These are phyloP conservation scores for Pachyrhynchus sulphureomaculatus DNA, from an alignment of 1,140 invertebrate genomes.

Conservation along the genomic window DNA sequence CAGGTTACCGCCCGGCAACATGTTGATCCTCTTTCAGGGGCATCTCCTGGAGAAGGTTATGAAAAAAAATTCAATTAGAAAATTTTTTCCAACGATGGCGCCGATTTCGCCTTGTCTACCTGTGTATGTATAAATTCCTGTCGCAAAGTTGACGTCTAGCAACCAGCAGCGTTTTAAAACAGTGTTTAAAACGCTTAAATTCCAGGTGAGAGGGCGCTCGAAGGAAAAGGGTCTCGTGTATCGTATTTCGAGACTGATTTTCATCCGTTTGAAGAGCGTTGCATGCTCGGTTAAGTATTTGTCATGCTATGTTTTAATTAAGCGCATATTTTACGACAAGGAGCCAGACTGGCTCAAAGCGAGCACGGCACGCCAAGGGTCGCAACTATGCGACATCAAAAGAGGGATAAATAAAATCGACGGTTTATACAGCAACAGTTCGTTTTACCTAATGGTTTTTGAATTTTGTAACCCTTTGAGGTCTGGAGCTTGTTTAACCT, in stretches of 20 bases:
- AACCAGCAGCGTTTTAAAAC: no score
- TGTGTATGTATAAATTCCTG: no score
- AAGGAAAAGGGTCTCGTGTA: slow-evolving; percentile 17
- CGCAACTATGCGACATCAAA: slow-evolving; percentile 42
- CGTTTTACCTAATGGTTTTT: slow-evolving; percentile 19
- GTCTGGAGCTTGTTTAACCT: background rate
- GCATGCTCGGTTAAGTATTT: slow-evolving; percentile 51
- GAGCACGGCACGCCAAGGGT: slow-evolving; percentile 39
- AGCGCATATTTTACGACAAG: slow-evolving; percentile 49
- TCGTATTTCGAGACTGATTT: slow-evolving; percentile 29
- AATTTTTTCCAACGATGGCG: no score
- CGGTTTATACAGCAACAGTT: slow-evolving; percentile 21
- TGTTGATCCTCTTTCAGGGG: no score
- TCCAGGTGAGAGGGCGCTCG: slow-evolving; percentile 27
- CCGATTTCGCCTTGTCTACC: no score
- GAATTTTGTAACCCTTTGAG: slow-evolving; percentile 10
- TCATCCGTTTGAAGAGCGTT: slow-evolving; percentile 45
- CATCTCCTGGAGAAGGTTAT: no score
- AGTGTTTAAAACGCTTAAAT: slow-evolving; percentile 26
- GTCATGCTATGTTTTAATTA: slow-evolving; percentile 52
- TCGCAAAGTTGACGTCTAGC: no score
- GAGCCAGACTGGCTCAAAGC: slow-evolving; percentile 42
- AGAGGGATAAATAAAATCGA: slow-evolving; percentile 12
- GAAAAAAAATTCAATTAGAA: no score
- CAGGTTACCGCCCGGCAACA: no score